Conservation (phyloP, 2,888 invertebrate genomes). For the Harpalus rubripes region DNA sequence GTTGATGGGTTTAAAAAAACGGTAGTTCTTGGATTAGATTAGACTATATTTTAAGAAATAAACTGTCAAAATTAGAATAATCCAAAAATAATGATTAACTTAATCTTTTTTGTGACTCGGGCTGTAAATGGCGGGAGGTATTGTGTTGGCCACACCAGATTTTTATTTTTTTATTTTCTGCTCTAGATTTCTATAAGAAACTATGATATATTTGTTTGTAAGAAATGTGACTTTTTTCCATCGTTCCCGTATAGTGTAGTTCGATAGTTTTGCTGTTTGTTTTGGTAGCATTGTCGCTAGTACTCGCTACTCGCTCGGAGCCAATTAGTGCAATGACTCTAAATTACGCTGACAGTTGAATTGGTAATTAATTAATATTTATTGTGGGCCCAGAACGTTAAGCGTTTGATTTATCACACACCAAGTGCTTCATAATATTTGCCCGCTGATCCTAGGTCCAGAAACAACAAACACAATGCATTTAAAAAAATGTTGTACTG, state of each 20-base stretch:
- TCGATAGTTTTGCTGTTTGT: slow-evolving; percentile 37
- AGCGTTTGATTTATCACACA: slow-evolving; percentile 64
- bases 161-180: too few species aligned
- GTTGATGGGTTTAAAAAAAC: too few species aligned
- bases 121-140: too few species aligned
- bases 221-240: background rate
- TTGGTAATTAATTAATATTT: slow-evolving; percentile 67
- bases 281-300: slow-evolving; percentile 15
- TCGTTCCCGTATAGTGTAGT: background rate
- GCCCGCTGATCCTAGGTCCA: slow-evolving; percentile 10
- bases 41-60: too few species aligned
- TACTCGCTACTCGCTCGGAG: slow-evolving; percentile 25
- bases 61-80: too few species aligned
- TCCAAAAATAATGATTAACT: too few species aligned
- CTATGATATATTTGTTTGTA: too few species aligned
- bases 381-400: slow-evolving; percentile 52
- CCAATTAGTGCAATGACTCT: slow-evolving; percentile 66
- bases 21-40: too few species aligned
- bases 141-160: too few species aligned
- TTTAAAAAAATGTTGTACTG: too few species aligned
- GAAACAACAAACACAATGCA: background rate
- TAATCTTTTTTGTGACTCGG: too few species aligned
- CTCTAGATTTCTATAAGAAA: too few species aligned
- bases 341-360: slow-evolving; percentile 67
- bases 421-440: slow-evolving; percentile 60